These are phyloP conservation scores for Oncorhynchus tshawytscha DNA, from an alignment of 2,113 vertebrate species.

Conservation along the genomic window DNA sequence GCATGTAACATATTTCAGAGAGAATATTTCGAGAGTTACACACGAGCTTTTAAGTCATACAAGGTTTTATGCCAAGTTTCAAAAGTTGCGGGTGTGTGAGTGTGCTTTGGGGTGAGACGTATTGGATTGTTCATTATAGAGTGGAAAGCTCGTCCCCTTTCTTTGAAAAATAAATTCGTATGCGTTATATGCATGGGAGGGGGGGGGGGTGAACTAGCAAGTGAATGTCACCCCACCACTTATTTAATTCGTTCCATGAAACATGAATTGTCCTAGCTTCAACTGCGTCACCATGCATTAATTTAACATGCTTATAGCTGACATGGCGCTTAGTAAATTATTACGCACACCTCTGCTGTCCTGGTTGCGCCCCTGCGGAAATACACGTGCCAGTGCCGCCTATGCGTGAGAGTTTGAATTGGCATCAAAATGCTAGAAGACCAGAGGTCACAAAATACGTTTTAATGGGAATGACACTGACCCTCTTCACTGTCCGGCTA, in stretches of 20 bases:
- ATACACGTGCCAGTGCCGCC: constrained; percentile 52
- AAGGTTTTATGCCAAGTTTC: neutral
- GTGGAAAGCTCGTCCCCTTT: no score
- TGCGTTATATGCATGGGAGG: no score
- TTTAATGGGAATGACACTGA: neutral
- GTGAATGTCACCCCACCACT: no score
- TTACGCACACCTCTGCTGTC: neutral
- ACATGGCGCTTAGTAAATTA: neutral
- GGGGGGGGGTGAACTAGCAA: no score
- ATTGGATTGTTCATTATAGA: no score
- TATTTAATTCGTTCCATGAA: no score
- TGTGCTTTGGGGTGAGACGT: neutral
- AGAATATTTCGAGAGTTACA: neutral
- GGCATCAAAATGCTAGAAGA: constrained; percentile 10
- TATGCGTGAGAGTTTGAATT: constrained; percentile 41
- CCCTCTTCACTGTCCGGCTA: no score
- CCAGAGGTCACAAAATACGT: neutral
- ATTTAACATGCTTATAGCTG: no score
- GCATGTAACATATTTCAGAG: neutral
- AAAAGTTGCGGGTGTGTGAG: neutral
- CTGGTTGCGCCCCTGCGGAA: constrained; percentile 50
- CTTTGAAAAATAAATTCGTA: no score
- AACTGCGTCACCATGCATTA: no score
- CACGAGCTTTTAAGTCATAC: neutral
- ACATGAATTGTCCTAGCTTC: no score